Conservation (phyloP, 2,888 invertebrate genomes). For the Lapara coniferarum region DNA sequence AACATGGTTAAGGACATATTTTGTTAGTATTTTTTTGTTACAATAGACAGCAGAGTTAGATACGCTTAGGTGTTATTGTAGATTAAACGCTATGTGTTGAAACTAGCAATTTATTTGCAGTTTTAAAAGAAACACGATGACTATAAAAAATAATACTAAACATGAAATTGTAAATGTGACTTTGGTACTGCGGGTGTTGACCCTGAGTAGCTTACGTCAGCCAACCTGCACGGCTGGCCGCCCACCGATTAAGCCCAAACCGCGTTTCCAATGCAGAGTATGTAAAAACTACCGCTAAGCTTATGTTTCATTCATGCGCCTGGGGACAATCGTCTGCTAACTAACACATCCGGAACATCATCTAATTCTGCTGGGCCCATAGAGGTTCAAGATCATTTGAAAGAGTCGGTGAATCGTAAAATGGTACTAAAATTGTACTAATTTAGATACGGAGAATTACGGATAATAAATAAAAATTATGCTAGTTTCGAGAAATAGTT, state of each 20-base stretch:
- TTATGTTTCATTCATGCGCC: slow-evolving; percentile 18
- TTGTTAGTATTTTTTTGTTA: no score
- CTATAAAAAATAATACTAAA: background rate
- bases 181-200: slow-evolving; percentile 49
- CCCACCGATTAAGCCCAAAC: slow-evolving; percentile 38
- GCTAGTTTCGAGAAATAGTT: no score
- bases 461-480: no score
- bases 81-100: no score
- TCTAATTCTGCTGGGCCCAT: background rate
- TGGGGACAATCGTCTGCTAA: slow-evolving; percentile 6
- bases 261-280: slow-evolving; percentile 3
- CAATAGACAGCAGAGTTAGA: no score
- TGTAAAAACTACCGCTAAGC: slow-evolving; percentile 7
- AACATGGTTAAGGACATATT: no score
- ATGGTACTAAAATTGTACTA: no score
- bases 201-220: slow-evolving; percentile 58
- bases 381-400: background rate
- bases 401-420: no score
- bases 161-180: slow-evolving; percentile 13
- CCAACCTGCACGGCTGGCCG: slow-evolving; percentile 41
- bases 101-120: no score
- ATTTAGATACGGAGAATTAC: no score
- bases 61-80: no score
- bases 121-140: no score
- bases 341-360: slow-evolving; percentile 9